Conservation (phyloP, 2,888 invertebrate species). For the Eumerus sabulonum region DNA sequence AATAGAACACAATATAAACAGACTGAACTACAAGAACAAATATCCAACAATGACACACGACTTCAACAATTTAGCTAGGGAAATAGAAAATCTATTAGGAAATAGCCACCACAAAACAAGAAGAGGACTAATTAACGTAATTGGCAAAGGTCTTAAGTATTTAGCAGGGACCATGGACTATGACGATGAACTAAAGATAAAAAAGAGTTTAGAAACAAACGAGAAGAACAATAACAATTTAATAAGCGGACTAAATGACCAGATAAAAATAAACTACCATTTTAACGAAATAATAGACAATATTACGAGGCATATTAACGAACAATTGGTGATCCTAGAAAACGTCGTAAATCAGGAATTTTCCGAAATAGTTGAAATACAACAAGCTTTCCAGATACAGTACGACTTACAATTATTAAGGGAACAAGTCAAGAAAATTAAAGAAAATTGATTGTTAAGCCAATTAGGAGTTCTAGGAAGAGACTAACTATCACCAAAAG, state of each 20-base stretch:
- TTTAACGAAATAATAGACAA: slow-evolving; percentile 26
- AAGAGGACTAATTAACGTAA: slow-evolving; percentile 9
- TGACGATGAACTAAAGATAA: slow-evolving; percentile 23
- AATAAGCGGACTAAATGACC: slow-evolving; percentile 21
- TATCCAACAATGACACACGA: slow-evolving; percentile 10
- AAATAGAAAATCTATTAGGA: slow-evolving; percentile 3
- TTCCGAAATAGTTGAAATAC: slow-evolving; percentile 1
- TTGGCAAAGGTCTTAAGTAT: slow-evolving; percentile 26
- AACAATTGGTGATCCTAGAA: slow-evolving; percentile 6
- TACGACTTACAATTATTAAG: slow-evolving; percentile 14
- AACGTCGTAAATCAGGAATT: slow-evolving; percentile 18
- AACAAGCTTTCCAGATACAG: slow-evolving; percentile 17
- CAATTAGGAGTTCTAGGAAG: slow-evolving; percentile 27
- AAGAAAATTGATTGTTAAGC: slow-evolving; percentile 27
- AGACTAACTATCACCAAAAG: slow-evolving; percentile 17
- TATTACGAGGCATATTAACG: slow-evolving; percentile 28
- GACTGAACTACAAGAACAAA: slow-evolving; percentile 8
- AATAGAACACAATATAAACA: slow-evolving; percentile 22
- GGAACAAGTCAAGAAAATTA: slow-evolving; percentile 28
- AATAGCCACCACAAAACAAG: slow-evolving; percentile 6
- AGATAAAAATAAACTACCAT: slow-evolving; percentile 24
- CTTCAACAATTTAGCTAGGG: slow-evolving; percentile 1
- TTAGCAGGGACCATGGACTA: slow-evolving; percentile 29
- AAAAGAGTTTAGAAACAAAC: slow-evolving; percentile 14
- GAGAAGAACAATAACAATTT: slow-evolving; percentile 24